Conservation (phyloP, 2,888 invertebrate genomes). For the Glyphotaelius pellucidus region DNA sequence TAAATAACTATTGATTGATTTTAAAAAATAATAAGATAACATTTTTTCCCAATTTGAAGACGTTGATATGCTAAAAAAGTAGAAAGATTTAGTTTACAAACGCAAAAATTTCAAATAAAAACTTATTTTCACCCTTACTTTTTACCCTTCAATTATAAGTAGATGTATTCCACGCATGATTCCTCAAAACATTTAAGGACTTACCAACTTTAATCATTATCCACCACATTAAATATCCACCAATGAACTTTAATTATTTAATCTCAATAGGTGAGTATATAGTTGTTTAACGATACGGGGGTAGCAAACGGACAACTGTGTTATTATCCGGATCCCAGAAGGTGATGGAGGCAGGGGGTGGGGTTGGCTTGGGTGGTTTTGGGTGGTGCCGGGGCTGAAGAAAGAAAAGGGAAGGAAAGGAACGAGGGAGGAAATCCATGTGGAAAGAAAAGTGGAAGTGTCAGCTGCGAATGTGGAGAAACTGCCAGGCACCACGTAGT, state of each 20-base stretch:
- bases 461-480: constrained; percentile 60
- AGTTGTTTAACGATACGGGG: constrained; percentile 11
- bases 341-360: background rate
- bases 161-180: background rate
- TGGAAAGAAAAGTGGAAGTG: constrained; percentile 65
- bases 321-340: constrained; percentile 20
- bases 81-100: too few species aligned
- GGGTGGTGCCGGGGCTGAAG: background rate
- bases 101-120: too few species aligned
- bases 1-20: too few species aligned
- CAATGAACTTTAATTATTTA: background rate
- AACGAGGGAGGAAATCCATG: constrained; percentile 57
- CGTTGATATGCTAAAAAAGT: too few species aligned
- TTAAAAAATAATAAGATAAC: too few species aligned
- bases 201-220: background rate
- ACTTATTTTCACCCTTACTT: background rate
- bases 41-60: too few species aligned
- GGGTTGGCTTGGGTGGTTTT: background rate
- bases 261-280: background rate
- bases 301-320: background rate
- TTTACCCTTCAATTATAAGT: background rate
- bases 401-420: constrained; percentile 24
- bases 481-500: constrained; percentile 35
- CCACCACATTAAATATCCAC: background rate
- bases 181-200: background rate